Evolutionary conservation across 2,797 vertebrate species (phyloP), one percentile per base, ranked within the genome.

Genomic region (Neopelma chrysocephalum): DNA sequence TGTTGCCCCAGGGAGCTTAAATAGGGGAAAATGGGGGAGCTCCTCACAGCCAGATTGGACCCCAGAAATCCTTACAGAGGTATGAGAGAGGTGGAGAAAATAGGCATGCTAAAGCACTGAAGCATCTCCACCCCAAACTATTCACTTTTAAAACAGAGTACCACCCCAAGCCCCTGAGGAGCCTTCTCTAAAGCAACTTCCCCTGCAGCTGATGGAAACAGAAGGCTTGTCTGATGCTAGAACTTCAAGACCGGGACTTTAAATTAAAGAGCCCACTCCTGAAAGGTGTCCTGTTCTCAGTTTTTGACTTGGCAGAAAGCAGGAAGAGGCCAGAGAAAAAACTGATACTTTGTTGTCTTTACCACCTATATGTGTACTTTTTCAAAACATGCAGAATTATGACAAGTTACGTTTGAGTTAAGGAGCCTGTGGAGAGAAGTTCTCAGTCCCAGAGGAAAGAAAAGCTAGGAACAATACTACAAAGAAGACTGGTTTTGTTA

Each of bases 1-100:
- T 4, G 9, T 58, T 89, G 51, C 38, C 48, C 18, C 54, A 51
- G 10, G n/a, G 53, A 90, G n/a, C 19, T 12, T 12, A 78, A 88
- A 31, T 7, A 36, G 6, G 6, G 15, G 20, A 36, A 72, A 89
- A 58, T 1, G 3, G 5, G 6, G 16, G 9, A 77, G 36, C 42
- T 78, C 10, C 17, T 71, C 43, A 57, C 14, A n/a, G 42, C 42
- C 50, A 1, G 1, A 3, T 0, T 3, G 0, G 34, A 72, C n/a
- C 15, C 21, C 40, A 69, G 23, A 81, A 72, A 89, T 56, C n/a
- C 17, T 81, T 57, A 50, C 0, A 1, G 43, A 84, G 12, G 18
- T 34, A 20, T 8, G 13, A 61, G 17, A 60, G 11, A 68, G n/a
- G 69, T 21, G 6, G 50, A 92, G 12, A 47, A 83, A 89, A 84